Conservation (phyloP, 2,113 vertebrate genomes). For the Ptilonorhynchus violaceus region DNA sequence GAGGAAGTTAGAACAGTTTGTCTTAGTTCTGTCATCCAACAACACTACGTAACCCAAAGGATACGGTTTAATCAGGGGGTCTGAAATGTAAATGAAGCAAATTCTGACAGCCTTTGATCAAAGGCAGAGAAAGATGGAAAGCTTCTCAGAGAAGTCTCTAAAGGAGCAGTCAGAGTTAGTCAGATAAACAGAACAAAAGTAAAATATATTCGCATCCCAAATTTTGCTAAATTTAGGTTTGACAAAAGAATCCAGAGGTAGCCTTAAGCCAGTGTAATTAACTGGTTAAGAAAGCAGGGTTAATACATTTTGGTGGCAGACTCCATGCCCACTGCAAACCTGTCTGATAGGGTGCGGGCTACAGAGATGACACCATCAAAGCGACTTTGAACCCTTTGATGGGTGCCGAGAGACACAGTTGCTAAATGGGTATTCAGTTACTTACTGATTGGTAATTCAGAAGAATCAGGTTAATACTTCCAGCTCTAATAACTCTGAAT, state of each 20-base stretch:
- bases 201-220: slow-evolving; percentile 34
- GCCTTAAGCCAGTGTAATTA: slow-evolving; percentile 14
- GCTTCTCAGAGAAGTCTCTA: slow-evolving; percentile 39
- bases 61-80: slow-evolving; percentile 43
- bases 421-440: slow-evolving; percentile 41
- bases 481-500: slow-evolving; percentile 21
- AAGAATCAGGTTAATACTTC: slow-evolving; percentile 36
- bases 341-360: background rate
- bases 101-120: slow-evolving; percentile 61
- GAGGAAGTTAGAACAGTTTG: background rate
- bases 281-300: slow-evolving; percentile 7
- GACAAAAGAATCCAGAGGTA: background rate
- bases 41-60: slow-evolving; percentile 48
- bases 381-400: slow-evolving; percentile 34
- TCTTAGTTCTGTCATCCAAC: slow-evolving; percentile 48
- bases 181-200: slow-evolving; percentile 62
- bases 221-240: slow-evolving; percentile 37
- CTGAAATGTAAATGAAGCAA: slow-evolving; percentile 69
- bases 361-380: slow-evolving; percentile 41
- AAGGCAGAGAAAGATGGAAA: slow-evolving; percentile 45
- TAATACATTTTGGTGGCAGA: background rate
- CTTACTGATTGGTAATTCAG: slow-evolving; percentile 39
- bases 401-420: background rate
- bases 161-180: slow-evolving; percentile 33
- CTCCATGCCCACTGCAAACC: background rate